These are phyloP conservation scores for Zaprionus camerounensis DNA, from an alignment of 1,140 invertebrate species.

Conservation along the genomic window DNA sequence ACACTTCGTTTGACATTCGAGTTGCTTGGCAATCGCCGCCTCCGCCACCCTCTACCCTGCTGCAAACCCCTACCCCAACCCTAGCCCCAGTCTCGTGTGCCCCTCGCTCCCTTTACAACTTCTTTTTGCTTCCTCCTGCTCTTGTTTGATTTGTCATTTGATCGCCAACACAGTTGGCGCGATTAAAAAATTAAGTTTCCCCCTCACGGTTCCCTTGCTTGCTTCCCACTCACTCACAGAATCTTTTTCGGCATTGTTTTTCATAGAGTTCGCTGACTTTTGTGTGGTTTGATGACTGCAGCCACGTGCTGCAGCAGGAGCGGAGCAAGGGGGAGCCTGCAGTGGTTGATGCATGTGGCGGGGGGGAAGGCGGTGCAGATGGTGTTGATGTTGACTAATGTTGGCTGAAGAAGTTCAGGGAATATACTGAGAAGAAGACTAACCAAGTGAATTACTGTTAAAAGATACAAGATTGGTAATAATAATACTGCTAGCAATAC, in stretches of 20 bases:
- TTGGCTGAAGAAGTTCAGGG: neutral
- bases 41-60: neutral
- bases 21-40: slow-evolving; percentile 40
- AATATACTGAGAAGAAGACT: neutral
- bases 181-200: slow-evolving; percentile 72
- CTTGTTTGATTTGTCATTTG: slow-evolving; percentile 80
- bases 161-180: slow-evolving; percentile 72
- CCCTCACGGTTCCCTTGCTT: neutral
- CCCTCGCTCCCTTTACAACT: slow-evolving; percentile 52
- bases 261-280: slow-evolving; percentile 58
- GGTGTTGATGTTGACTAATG: slow-evolving; percentile 47
- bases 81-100: slow-evolving; percentile 22
- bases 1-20: slow-evolving; percentile 78
- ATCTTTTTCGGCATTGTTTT: slow-evolving; percentile 36
- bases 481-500: neutral
- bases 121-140: slow-evolving; percentile 26
- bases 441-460: neutral
- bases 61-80: slow-evolving; percentile 20
- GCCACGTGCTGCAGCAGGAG: slow-evolving; percentile 43
- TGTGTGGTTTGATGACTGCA: slow-evolving; percentile 44
- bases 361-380: neutral
- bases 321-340: neutral
- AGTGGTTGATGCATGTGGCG: neutral
- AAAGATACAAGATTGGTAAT: neutral
- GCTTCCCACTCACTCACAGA: slow-evolving; percentile 1